Conservation (phyloP, 2,797 vertebrate genomes). For the Neopelma chrysocephalum region DNA sequence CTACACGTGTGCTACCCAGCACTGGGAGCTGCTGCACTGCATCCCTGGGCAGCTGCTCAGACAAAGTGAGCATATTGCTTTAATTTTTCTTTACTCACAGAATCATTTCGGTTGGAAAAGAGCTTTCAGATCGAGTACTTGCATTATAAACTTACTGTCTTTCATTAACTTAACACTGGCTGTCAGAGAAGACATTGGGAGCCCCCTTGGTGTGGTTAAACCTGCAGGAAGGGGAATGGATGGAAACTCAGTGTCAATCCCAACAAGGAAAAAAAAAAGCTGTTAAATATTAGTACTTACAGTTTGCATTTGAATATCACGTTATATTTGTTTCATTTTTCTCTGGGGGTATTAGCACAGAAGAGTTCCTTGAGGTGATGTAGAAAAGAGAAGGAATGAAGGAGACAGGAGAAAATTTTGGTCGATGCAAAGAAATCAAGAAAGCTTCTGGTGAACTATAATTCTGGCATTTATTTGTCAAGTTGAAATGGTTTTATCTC, state of each 20-base stretch:
- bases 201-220: neutral
- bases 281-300: neutral
- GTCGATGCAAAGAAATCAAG: neutral
- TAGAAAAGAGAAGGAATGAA: neutral
- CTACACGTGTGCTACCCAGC: neutral
- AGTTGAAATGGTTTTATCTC: neutral
- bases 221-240: neutral
- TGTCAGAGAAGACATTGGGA: neutral
- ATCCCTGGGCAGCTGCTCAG: neutral
- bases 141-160: neutral
- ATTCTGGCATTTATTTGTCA: neutral
- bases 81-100: neutral
- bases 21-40: rapidly evolving
- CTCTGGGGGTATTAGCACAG: neutral
- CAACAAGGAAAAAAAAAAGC: neutral
- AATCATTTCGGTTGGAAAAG: neutral
- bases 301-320: neutral
- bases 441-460: neutral
- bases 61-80: neutral
- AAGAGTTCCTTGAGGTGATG: neutral
- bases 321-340: neutral
- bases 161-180: neutral
- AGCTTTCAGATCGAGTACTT: neutral
- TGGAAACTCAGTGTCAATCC: neutral
- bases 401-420: neutral